Percentiles rank a stretch among this genome's conserved stretches.
Evolutionary conservation across 2,888 invertebrate genomes (phyloP).

Genomic region (Marasmarcha lunaedactyla): DNA sequence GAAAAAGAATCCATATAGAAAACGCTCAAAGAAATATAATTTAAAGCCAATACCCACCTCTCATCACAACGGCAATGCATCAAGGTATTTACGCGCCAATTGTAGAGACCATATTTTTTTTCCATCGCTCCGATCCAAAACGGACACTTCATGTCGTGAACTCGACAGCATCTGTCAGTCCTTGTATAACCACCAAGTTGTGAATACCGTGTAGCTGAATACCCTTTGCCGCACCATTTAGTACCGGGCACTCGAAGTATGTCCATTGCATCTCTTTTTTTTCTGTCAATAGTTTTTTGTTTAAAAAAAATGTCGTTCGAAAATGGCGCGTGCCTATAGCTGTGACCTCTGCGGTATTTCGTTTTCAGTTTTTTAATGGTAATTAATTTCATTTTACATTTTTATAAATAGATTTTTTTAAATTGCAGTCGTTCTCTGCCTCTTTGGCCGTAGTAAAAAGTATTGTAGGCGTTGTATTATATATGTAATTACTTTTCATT

Average conservation of each 20-base stretch:
- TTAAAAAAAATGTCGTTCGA: background rate
- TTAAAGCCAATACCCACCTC: conserved; percentile 73
- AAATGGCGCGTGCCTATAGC: background rate
- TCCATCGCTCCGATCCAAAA: conserved; percentile 87
- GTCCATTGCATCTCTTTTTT: conserved; percentile 66
- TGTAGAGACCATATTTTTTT: conserved; percentile 87
- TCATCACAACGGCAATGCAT: conserved; percentile 95
- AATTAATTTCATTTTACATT: conserved; percentile 6
- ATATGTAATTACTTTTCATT: too few relatives aligned
- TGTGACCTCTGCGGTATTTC: conserved; percentile 14
- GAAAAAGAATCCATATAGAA: too few relatives aligned
- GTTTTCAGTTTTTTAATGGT: too few relatives aligned
- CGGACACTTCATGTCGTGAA: conserved; percentile 88
- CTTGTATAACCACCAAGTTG: conserved; percentile 86
- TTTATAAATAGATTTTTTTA: too few relatives aligned
- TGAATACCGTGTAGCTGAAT: conserved; percentile 82
- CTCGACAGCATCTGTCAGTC: conserved; percentile 89
- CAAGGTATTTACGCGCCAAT: conserved; percentile 89
- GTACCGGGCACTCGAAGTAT: conserved; percentile 89
- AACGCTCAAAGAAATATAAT: too few relatives aligned
- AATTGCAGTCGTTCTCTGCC: too few relatives aligned
- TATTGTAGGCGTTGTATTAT: too few relatives aligned
- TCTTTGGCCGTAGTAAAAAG: too few relatives aligned
- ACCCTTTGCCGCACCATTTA: conserved; percentile 94
- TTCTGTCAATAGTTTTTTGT: conserved; percentile 31